A percentile compares a stretch with the other conserved stretches of the same genome.
phyloP scores from a whole-genome alignment of 2,113 vertebrate genomes.

The Fulmarus glacialis region DNA sequence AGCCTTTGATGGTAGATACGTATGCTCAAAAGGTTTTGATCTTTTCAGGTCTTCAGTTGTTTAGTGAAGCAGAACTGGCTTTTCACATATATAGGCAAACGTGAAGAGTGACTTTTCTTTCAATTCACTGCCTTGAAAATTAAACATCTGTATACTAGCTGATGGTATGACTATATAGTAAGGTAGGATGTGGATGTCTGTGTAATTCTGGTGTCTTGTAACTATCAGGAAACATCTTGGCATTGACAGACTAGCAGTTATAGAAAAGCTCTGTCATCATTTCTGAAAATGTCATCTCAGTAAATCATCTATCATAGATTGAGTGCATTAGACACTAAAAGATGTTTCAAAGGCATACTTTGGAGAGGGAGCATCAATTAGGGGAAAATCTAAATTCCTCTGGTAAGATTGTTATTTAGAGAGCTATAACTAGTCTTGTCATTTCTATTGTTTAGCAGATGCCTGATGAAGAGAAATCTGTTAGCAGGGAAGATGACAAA shows the following conservation, averaged over 20 bases:
- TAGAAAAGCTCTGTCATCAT: not conserved
- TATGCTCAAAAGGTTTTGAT: not conserved
- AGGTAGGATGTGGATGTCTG: not conserved
- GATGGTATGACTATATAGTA: not conserved
- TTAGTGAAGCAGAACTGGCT: not conserved
- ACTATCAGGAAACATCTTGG: not conserved
- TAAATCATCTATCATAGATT: not conserved
- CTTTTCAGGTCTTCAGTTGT: not conserved
- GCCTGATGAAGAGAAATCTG: slow-evolving; percentile 76
- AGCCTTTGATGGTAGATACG: not conserved
- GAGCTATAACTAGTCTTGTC: not conserved
- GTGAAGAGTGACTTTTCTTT: not conserved
- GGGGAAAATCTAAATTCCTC: not conserved
- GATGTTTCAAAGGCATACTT: not conserved
- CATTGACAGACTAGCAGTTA: not conserved
- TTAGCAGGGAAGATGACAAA: slow-evolving; percentile 79
- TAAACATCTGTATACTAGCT: not conserved
- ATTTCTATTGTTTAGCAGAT: slow-evolving; percentile 59
- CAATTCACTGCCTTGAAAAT: not conserved
- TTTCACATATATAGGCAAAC: not conserved
- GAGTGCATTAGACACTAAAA: not conserved
- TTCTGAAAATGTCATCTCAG: not conserved
- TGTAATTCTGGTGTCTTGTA: not conserved
- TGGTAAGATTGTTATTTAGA: not conserved
- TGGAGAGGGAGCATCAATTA: not conserved